Base-by-base conservation (phyloP, 1,140 invertebrate species). In the Heliconius hermathena region DNA sequence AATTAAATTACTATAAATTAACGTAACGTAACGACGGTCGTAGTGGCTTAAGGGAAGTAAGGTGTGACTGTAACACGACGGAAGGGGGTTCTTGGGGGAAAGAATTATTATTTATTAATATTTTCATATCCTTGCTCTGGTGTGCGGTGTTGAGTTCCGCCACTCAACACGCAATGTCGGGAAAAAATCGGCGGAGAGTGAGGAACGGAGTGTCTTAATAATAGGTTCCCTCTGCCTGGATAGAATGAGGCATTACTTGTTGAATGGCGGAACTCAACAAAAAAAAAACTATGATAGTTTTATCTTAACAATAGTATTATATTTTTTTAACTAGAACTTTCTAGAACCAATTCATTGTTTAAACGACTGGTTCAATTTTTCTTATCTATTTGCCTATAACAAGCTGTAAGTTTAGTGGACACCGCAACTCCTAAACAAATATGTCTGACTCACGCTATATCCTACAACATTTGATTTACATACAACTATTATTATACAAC, bases 391-490 rank as follows among this genome's bases (percentile, higher is more conserved):
- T 11, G 26, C 11, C 60, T 46, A 60, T 66, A 78, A 36, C 70
- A 66, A 22, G 54, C 77, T 73, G 16, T 71, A 33, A n/a, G 41
- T 81, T 74, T 81, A 78, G 33, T 71, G 66, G 70, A 54, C 66
- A 76, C 49, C 75, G 71, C 76, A 66, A 49, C 74, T 76, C 38
- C 72, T 60, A 72, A 76, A 74, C 76, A 79, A 86, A 84, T 79
- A 73, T 60, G 73, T 76, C 71, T 87, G 85, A 87, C 81, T 87
- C 85, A 87, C 82, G 82, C 82, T 41, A 85, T 81, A 33, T 70
- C 33, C 52, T 73, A 80, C 78, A 54, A 81, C 3, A 70, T n/a
- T 82, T 74, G 71, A 73, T 79, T 77, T 57, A 11, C 49, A 3
- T 38, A 74, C 54, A 81, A 70, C 4, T 72, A 22, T 76, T 54